Base-by-base conservation (phyloP, 2,797 vertebrate genomes). In the Anguilla megastoma region DNA sequence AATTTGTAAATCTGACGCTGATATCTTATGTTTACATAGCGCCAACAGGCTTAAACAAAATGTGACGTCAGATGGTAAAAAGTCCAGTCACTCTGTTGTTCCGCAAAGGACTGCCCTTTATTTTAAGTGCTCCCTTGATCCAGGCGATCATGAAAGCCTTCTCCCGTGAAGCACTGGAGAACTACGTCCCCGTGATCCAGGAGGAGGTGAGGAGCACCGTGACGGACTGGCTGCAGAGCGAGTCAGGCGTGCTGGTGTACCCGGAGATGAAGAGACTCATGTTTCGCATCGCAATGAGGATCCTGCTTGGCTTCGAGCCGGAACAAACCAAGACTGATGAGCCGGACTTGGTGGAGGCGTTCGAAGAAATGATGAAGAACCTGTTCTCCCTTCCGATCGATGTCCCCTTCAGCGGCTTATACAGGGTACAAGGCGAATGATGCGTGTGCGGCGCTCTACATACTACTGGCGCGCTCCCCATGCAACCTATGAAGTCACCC, bases 331-430 rank as follows among this genome's bases (percentile, higher is more conserved):
- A 93, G 90, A 95, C 93, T 0, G 95, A 97, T 0, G 98, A 99
- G 92, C 96, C 97, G 91, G 93, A 97, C 87, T 95, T 99, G 87
- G 97, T 98, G 88, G 98, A 99, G 30, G 98, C 98, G 80, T 99
- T 99, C 0, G 98, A 99, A 93, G 98, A 99, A 92, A 99, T 99
- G 98, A 98, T 97, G 90, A 97, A 97, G 89, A 99, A 99, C 89
- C 96, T 99, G n/a, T 99, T 99, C 92, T 99, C 98, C 0, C 93
- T 99, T 86, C 98, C 98, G 54, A 99, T 99, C 7, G 98, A 99
- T 0, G 96, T 99, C 84, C 98, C 98, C 0, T 99, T 99, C 95
- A 99, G 98, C 0, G 98, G 98, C 56, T 94, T 99, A 56, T 99
- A 99, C 94, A 93, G 98, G 96, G 98, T 99, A 95, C 96, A 94